Evolutionary conservation across 2,113 vertebrate species (phyloP), one percentile per base, ranked within the genome.

Genomic region (Phocoena sinus): DNA sequence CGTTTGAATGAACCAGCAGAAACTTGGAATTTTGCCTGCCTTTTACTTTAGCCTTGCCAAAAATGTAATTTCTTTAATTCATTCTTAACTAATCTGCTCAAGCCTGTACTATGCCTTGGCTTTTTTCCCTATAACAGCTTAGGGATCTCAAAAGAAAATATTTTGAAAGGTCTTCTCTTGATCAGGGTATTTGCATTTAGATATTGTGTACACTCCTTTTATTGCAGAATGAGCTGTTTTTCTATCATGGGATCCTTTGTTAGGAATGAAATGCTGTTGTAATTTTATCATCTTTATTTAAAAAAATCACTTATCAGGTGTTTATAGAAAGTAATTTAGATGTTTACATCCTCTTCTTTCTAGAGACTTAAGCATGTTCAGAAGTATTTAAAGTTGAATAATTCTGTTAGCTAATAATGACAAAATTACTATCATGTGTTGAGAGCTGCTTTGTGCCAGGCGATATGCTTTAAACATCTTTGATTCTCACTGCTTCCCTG

Each of bases 11-110:
- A 83, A 93, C 53, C n/a, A 76, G 86, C 62, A 84, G 84, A 79
- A 73, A 91, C 25, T 92, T 97, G 93, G 83, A 89, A 87, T 76
- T 74, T 53, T 84, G 93, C 94, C 96, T 33, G 56, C 20, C 71
- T 80, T 65, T 26, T 65, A 1, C 87, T 79, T 85, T 25, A 83
- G 25, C 60, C 4, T 50, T 94, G 95, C 91, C 89, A 97, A 80
- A 80, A 88, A 81, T 38, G 38, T 89, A 74, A 91, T 97, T 89
- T 97, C 73, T 94, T 91, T 76, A 91, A 93, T 89, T 80, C 86
- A 84, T 97, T 97, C 91, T 89, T 93, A 38, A 65, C 91, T 87
- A 89, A 95, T 93, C 94, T 96, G 33, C 44, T 33, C 93, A 91
- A 33, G 63, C 92, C 77, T 36, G 38, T 89, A 41, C 88, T 58